Base-by-base conservation (phyloP, 1,140 invertebrate genomes). In the Mactra quadrangularis region DNA sequence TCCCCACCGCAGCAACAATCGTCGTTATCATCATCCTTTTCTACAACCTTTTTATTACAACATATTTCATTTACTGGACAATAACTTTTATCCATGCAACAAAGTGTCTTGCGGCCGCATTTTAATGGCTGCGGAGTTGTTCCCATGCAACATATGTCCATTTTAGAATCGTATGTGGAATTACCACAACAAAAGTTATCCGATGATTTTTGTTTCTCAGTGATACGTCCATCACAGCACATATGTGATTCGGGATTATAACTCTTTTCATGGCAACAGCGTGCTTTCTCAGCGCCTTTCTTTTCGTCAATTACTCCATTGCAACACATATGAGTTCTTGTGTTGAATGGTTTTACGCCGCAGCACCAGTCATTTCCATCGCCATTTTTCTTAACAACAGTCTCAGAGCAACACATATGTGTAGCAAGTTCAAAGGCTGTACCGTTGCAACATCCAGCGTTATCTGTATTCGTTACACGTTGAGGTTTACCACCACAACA, bases 1-100 rank as follows among this genome's bases (percentile, higher is more conserved):
- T 33, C 41, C 3, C 25, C 62, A 19, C 76, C 64, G 45, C 75
- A 78, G 31, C 75, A 78, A 66, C 75, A 78, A 47, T 78, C 75
- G 35, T 78, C 75, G 25, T 15, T 52, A 9, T 22, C 27, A 19
- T 66, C 25, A 17, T n/a, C 3, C 29, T 78, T 78, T 27, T 59
- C 38, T 35, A 55, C 9, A 7, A 60, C 25, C 7, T 45, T 66
- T 27, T 27, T 6, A 29, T 66, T 47, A 33, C 62, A 66, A 47
- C 62, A 66, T 25, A 66, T 47, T 25, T 66, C 17, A 47, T n/a
- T 27, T 22, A 22, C 3, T 3, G 45, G 47, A 35, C 47, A 47
- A 33, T 31, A 71, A 25, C 68, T 71, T 53, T n/a, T 19, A 25
- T 71, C 72, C 17, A 75, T 25, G 13, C 72, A 75, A 17, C 72